These are phyloP conservation scores for Dicrurus megarhynchus DNA, from an alignment of 2,113 vertebrate genomes.

Conservation along the genomic window DNA sequence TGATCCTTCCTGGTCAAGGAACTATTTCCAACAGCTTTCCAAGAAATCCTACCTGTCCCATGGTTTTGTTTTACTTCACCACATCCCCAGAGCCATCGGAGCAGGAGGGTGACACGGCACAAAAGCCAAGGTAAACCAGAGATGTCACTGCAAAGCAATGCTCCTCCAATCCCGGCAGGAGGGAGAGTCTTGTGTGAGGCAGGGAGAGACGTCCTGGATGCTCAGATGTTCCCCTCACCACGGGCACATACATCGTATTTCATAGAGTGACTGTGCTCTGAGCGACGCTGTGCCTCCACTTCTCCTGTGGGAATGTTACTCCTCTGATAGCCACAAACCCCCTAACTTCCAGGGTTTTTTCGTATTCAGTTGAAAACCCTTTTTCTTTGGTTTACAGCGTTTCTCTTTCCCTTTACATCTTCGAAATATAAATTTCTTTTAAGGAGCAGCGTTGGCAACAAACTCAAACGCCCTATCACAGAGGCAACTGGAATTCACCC, in stretches of 20 bases:
- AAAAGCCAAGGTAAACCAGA: background rate
- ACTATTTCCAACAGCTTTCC: background rate
- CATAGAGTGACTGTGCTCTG: background rate
- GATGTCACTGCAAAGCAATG: background rate
- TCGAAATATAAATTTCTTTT: background rate
- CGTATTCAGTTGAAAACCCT: background rate
- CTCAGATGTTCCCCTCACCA: background rate
- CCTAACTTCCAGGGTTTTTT: background rate
- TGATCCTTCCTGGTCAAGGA: background rate
- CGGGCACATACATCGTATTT: background rate
- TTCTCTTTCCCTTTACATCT: background rate
- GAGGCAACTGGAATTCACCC: background rate
- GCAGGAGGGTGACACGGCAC: background rate
- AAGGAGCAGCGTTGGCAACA: background rate
- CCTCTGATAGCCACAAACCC: background rate
- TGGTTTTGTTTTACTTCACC: background rate
- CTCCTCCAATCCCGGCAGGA: background rate
- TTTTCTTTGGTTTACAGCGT: background rate
- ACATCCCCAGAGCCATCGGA: no score
- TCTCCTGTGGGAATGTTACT: background rate
- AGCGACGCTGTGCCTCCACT: background rate
- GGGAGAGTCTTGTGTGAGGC: background rate
- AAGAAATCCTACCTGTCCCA: background rate
- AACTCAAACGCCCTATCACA: background rate
- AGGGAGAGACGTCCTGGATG: background rate